phyloP scores from a whole-genome alignment of 2,113 vertebrate genomes.

The Sardina pilchardus region DNA sequence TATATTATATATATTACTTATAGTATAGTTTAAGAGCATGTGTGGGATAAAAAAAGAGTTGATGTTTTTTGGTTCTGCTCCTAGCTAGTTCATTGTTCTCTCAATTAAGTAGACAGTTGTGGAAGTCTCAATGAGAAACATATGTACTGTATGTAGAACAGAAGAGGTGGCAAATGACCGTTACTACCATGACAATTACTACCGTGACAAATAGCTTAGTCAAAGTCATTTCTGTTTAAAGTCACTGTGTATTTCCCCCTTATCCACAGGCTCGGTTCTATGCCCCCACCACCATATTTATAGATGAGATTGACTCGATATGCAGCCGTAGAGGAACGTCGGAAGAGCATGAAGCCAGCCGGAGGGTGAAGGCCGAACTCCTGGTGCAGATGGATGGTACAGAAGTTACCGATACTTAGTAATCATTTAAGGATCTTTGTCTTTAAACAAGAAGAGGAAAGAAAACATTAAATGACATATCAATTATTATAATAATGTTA shows the following conservation, averaged over 20 bases:
- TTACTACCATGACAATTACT: not conserved
- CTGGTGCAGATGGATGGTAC: slow-evolving; percentile 98
- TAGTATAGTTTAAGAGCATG: too few relatives aligned
- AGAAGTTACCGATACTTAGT: not conserved
- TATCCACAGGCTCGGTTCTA: slow-evolving; percentile 89
- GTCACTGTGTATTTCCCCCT: slow-evolving; percentile 25
- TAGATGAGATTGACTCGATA: slow-evolving; percentile 98
- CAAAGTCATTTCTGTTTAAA: not conserved
- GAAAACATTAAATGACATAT: not conserved
- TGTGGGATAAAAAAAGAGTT: too few relatives aligned
- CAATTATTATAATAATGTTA: too few relatives aligned
- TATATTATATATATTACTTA: too few relatives aligned
- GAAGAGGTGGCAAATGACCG: too few relatives aligned
- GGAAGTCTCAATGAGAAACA: too few relatives aligned
- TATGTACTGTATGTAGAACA: too few relatives aligned
- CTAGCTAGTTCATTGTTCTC: too few relatives aligned
- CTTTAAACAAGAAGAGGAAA: not conserved
- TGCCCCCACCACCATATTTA: slow-evolving; percentile 96
- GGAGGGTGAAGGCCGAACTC: slow-evolving; percentile 93
- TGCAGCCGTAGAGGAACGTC: slow-evolving; percentile 96
- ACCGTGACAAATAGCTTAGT: not conserved
- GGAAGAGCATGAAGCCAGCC: slow-evolving; percentile 95
- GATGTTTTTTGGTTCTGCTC: too few relatives aligned
- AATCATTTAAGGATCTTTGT: not conserved
- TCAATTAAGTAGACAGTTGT: too few relatives aligned